Conservation (phyloP, 2,888 invertebrate species). For the Eumacrocentrus americanus region DNA sequence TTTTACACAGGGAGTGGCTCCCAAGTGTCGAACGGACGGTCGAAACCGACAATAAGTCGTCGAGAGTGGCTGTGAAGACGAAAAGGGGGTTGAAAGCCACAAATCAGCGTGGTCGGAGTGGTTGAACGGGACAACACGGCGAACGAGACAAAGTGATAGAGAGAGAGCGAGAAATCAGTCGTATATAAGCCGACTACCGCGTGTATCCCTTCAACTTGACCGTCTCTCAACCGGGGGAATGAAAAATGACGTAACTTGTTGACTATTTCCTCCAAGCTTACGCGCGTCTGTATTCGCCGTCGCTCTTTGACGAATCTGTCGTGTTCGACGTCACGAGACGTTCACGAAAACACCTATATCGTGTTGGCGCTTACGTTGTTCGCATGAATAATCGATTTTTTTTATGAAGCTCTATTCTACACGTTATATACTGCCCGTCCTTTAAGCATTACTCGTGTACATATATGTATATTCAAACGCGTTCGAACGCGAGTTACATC, state of each 20-base stretch:
- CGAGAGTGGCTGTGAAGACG: neutral
- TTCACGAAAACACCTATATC: neutral
- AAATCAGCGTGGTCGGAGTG: constrained; percentile 18
- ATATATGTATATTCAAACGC: neutral
- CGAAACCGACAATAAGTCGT: constrained; percentile 7
- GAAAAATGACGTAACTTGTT: constrained; percentile 39
- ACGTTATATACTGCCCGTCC: neutral
- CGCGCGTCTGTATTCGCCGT: neutral
- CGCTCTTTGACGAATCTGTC: neutral
- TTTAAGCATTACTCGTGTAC: too few species aligned
- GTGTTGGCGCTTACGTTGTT: neutral
- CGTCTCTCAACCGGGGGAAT: constrained; percentile 5
- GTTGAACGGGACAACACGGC: constrained; percentile 1
- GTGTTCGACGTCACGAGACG: neutral
- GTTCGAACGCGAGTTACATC: constrained; percentile 14
- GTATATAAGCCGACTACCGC: constrained; percentile 4
- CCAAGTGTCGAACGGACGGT: neutral
- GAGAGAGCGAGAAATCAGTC: neutral
- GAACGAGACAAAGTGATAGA: neutral
- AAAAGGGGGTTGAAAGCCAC: constrained; percentile 14
- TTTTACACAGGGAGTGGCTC: constrained; percentile 1
- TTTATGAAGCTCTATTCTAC: neutral
- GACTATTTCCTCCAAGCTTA: constrained; percentile 24
- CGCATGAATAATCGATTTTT: constrained; percentile 15
- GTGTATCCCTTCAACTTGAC: constrained; percentile 15